phyloP scores from a whole-genome alignment of 2,888 invertebrate species.

The Zaprionus bogoriensis region DNA sequence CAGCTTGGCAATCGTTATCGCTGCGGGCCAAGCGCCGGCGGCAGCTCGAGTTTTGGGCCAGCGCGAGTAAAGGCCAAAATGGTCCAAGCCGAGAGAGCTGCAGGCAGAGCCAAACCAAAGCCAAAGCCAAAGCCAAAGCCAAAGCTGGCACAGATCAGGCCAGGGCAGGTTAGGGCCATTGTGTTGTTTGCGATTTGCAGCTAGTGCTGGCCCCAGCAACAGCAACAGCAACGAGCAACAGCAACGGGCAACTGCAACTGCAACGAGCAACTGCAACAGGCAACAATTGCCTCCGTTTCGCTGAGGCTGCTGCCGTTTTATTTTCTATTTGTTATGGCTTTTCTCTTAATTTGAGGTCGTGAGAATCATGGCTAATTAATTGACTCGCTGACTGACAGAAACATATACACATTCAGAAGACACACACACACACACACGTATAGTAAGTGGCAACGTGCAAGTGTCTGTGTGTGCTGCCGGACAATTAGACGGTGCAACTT shows the following conservation, averaged over 20 bases:
- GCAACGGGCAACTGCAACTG: background rate
- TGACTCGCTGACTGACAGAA: conserved; percentile 67
- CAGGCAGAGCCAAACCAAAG: conserved; percentile 27
- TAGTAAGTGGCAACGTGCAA: background rate
- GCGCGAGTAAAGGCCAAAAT: conserved; percentile 52
- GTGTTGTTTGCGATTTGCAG: conserved; percentile 39
- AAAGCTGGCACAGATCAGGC: conserved; percentile 47
- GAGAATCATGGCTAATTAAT: conserved; percentile 81
- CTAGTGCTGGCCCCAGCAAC: too few relatives aligned
- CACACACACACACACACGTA: background rate
- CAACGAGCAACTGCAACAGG: conserved; percentile 4
- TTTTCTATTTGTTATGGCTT: conserved; percentile 78
- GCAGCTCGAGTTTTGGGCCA: conserved; percentile 22
- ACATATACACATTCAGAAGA: conserved; percentile 27
- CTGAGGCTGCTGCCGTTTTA: conserved; percentile 51
- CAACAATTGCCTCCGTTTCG: conserved; percentile 57
- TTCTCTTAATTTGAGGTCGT: conserved; percentile 81
- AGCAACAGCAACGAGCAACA: conserved; percentile 20
- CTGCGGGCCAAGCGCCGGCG: conserved; percentile 45
- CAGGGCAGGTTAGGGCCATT: conserved; percentile 68
- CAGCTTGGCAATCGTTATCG: conserved; percentile 46
- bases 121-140: conserved; percentile 12
- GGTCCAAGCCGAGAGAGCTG: too few relatives aligned
- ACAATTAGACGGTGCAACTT: conserved; percentile 32
- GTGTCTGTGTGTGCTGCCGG: conserved; percentile 21